Conservation (phyloP, 2,888 invertebrate species). For the Pelosia muscerda region DNA sequence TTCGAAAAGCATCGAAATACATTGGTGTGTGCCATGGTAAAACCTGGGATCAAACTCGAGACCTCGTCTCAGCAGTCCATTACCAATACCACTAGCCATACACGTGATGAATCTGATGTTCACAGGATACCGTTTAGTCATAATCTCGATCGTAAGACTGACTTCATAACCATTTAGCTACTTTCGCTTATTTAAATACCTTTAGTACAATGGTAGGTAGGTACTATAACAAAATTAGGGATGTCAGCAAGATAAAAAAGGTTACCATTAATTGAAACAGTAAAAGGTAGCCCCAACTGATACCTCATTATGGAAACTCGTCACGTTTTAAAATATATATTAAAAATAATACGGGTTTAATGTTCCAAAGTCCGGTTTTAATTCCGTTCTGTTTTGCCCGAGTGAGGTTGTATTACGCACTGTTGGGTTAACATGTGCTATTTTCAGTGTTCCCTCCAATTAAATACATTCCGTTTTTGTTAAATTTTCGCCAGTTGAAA, state of each 20-base stretch:
- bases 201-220: not conserved
- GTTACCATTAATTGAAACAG: conserved; percentile 21
- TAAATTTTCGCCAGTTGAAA: not conserved
- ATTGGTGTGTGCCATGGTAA: no score
- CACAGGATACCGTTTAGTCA: no score
- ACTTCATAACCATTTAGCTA: not conserved
- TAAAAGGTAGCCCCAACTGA: conserved; percentile 13
- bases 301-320: conserved; percentile 29
- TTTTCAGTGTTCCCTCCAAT: conserved; percentile 13
- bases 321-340: conserved; percentile 32
- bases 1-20: no score
- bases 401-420: conserved; percentile 1
- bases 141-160: not conserved
- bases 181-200: not conserved
- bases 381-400: conserved; percentile 7
- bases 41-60: no score
- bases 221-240: not conserved
- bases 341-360: conserved; percentile 24
- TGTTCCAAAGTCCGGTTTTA: conserved; percentile 17
- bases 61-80: no score
- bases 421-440: conserved; percentile 1
- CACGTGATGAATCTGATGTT: no score
- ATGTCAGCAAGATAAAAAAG: conserved; percentile 6
- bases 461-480: conserved; percentile 6
- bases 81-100: no score